Base-by-base conservation (phyloP, 2,888 invertebrate species). In the Mythimna vitellina region DNA sequence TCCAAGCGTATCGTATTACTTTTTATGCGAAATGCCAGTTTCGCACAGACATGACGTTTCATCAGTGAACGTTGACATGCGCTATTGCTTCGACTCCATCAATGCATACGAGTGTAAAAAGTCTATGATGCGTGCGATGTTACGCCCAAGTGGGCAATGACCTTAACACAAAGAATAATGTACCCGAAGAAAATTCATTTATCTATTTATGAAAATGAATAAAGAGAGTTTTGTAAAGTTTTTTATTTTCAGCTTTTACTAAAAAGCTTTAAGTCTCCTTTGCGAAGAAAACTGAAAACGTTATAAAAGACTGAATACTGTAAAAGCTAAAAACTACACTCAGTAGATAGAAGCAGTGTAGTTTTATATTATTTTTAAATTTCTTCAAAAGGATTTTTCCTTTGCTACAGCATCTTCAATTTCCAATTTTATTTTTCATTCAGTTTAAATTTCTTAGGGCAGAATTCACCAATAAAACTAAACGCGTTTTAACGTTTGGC, bases 361-460 rank as follows among this genome's bases (percentile, higher is more conserved):
- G 14, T 68, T 79, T 70, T 73, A 75, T 81, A 81, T 84, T 84
- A 81, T 84, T 84, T 85, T 84, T 73, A 73, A 75, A 86, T 84
- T 75, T 79, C 76, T 65, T 64, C n/a, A 58, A 69, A 73, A 60
- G 57, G 46, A 58, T 72, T 73, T 82, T 84, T 70, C 56, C 66
- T 73, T 70, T 65, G 69, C 57, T 35, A n/a, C 38, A 72, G 12
- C 71, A 35, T 80, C 60, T 72, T 64, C 46, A 57, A 54, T 29
- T 70, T 65, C 3, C 38, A 72, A 56, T 73, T 70, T 65, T 58
- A 67, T 69, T 86, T 83, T 76, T 80, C 46, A 64, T 67, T 68
- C 35, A 64, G 29, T 64, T 72, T 72, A 65, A 70, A 63, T 76
- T 83, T 78, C 66, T 67, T n/a, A n/a, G n/a, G n/a, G n/a, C n/a